Base-by-base conservation (phyloP, 2,113 vertebrate genomes). In the cattle (Bos taurus) region DNA sequence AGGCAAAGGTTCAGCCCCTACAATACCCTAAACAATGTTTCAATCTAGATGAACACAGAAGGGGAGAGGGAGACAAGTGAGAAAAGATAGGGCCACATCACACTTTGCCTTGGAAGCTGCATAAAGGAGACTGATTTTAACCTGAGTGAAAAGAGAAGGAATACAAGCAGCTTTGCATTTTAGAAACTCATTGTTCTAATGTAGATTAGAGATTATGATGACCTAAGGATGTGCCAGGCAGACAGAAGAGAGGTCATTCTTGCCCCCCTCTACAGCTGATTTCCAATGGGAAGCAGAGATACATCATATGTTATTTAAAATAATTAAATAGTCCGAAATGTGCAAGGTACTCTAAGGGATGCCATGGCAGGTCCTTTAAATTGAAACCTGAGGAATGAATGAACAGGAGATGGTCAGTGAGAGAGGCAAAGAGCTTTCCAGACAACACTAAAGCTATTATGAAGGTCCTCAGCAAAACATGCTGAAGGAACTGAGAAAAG, bases 401-500 rank as follows among this genome's bases (percentile, higher is more conserved):
- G 33, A 77, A 43, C 28, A 43, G 56, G 33, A 81, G 67, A 81
- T n/a, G 30, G 19, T 50, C 7, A 5, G 15, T 62, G 82, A 91
- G 33, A 87, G 15, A 56, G 46, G 15, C 25, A 28, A 56, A 89
- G 81, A 46, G 36, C 11, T 93, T 95, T 52, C 57, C 57, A 80
- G 78, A 40, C 50, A 23, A 28, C 10, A 16, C 26, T 13, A 7
- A 78, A 50, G 40, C 54, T 85, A n/a, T 71, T 36, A 40, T 48
- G 77, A 67, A 91, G 62, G n/a, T 36, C 25, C 46, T 12, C n/a
- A 83, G 83, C 71, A 62, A 43, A 56, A n/a, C 13, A 14, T 62
- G n/a, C 2, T 40, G 64, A 94, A 33, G 92, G 74, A 96, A 90
- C 74, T 30, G 52, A 95, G 81, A 86, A 40, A 83, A 74, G 48